Evolutionary conservation across 2,113 vertebrate genomes (phyloP).

Genomic region (Alethe castanea): DNA sequence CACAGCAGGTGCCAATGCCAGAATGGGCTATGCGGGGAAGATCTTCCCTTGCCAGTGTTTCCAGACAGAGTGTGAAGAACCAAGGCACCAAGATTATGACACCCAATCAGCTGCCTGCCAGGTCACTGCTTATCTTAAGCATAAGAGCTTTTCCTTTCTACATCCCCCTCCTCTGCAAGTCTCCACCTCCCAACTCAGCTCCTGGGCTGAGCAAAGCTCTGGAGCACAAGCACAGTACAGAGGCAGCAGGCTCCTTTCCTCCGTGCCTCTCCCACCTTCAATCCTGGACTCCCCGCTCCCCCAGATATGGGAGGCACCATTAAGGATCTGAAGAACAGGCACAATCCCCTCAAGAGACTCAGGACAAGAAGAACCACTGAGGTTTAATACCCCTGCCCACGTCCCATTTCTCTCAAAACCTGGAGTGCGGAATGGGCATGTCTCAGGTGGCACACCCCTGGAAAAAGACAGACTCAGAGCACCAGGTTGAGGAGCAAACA

Average conservation of each 20-base stretch:
- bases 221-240: not conserved
- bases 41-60: not conserved
- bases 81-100: not conserved
- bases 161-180: not conserved
- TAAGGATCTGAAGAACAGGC: not conserved
- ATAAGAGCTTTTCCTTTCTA: not conserved
- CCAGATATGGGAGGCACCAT: not conserved
- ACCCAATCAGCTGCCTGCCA: not conserved
- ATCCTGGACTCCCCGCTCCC: not conserved
- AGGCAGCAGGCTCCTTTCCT: not conserved
- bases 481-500: not conserved
- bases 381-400: not conserved
- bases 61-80: not conserved
- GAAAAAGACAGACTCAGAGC: not conserved
- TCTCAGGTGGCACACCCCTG: not conserved
- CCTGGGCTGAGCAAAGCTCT: not conserved
- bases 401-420: not conserved
- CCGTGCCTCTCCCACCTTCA: not conserved
- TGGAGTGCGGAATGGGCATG: accelerated
- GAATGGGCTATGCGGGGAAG: accelerated
- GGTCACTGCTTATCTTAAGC: not conserved
- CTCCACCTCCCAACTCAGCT: not conserved
- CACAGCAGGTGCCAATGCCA: not conserved
- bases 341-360: no score
- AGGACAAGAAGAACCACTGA: not conserved